Conservation (phyloP, 2,888 invertebrate species). For the Phengaris alcon region DNA sequence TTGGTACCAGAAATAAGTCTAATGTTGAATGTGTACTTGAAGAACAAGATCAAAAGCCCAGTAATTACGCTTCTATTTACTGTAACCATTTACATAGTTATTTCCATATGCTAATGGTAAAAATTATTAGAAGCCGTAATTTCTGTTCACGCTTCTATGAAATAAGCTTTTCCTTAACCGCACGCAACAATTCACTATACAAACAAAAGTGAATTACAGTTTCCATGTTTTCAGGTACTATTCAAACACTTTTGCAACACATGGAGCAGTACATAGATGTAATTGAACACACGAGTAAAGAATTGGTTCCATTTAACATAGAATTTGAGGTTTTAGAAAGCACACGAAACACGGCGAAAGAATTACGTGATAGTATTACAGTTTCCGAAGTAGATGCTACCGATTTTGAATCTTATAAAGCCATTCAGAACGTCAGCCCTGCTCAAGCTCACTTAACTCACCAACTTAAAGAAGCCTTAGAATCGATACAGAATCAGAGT, state of each 20-base stretch:
- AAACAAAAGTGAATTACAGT: neutral
- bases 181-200: neutral
- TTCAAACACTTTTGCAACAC: slow-evolving; percentile 49
- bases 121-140: neutral
- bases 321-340: slow-evolving; percentile 54
- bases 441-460: slow-evolving; percentile 48
- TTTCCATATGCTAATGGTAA: neutral
- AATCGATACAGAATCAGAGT: slow-evolving; percentile 52
- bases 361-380: slow-evolving; percentile 51
- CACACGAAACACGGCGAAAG: slow-evolving; percentile 52
- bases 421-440: slow-evolving; percentile 34
- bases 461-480: slow-evolving; percentile 53
- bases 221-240: slow-evolving; percentile 31
- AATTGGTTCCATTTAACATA: slow-evolving; percentile 52
- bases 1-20: neutral
- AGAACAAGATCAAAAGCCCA: neutral
- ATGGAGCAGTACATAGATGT: slow-evolving; percentile 62
- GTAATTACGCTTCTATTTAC: neutral
- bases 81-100: neutral
- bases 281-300: slow-evolving; percentile 56
- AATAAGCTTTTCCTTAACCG: neutral
- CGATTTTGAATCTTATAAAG: slow-evolving; percentile 34
- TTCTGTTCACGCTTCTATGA: neutral
- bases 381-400: slow-evolving; percentile 37
- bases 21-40: neutral